phyloP scores from a whole-genome alignment of 1,140 invertebrate species.

The Ditylenchus dipsaci region DNA sequence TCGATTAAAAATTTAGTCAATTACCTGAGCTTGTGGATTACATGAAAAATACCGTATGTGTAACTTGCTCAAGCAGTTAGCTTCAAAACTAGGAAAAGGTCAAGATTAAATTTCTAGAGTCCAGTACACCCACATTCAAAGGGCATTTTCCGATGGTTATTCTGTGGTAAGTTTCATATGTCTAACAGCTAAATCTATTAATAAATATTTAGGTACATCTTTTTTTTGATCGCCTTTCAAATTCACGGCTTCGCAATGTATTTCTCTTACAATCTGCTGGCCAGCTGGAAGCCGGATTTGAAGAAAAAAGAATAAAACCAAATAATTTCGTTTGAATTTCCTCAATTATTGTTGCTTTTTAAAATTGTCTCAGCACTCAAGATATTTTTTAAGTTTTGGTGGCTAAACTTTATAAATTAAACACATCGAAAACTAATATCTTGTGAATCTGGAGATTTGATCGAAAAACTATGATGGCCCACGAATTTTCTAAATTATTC shows the following conservation, averaged over 20 bases:
- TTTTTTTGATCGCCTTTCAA: conserved; percentile 79
- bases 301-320: conserved; percentile 12
- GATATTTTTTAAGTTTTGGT: too few species aligned
- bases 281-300: conserved; percentile 68
- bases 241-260: conserved; percentile 83
- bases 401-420: too few species aligned
- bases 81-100: too few species aligned
- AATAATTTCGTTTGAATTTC: too few species aligned
- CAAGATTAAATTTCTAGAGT: background rate
- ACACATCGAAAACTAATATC: too few species aligned
- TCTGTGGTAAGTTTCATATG: background rate
- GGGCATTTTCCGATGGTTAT: conserved; percentile 75
- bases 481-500: too few species aligned
- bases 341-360: too few species aligned
- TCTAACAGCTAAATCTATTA: background rate
- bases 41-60: conserved; percentile 16
- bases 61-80: too few species aligned
- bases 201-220: conserved; percentile 82
- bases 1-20: conserved; percentile 13
- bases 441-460: too few species aligned
- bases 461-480: too few species aligned
- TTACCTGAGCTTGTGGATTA: conserved; percentile 45
- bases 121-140: conserved; percentile 50
- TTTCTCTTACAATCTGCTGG: conserved; percentile 78
- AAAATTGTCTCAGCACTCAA: too few species aligned